phyloP scores from a whole-genome alignment of 2,113 vertebrate species.

The Rutilus rutilus region DNA sequence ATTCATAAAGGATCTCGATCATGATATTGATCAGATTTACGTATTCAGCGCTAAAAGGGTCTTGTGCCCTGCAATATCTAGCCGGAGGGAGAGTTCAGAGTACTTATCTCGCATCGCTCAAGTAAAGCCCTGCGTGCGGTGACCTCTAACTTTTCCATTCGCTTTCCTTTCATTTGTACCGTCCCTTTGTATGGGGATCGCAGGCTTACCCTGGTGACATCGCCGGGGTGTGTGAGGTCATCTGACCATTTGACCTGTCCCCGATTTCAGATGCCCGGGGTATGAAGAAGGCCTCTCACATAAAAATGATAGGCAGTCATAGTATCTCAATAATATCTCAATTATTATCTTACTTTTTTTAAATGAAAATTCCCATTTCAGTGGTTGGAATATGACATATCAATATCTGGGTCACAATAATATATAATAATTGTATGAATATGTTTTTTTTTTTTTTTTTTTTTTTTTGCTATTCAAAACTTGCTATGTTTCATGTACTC shows the following conservation, averaged over 20 bases:
- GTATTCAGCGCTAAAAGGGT: conserved; percentile 6
- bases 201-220: conserved; percentile 47
- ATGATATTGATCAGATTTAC: conserved; percentile 17
- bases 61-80: conserved; percentile 33
- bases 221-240: conserved; percentile 48
- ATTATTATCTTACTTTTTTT: neutral
- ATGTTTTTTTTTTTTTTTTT: no score
- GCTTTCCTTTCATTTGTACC: conserved; percentile 30
- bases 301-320: neutral
- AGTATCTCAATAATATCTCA: conserved; percentile 11
- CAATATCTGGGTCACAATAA: no score
- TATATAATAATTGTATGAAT: no score
- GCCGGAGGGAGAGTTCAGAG: conserved; percentile 41
- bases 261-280: neutral
- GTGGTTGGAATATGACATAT: no score
- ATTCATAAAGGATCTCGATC: neutral
- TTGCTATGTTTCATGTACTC: neutral
- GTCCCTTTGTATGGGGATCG: conserved; percentile 24
- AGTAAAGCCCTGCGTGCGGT: conserved; percentile 13
- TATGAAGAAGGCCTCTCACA: conserved; percentile 14
- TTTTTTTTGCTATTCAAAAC: neutral
- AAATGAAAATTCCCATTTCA: no score
- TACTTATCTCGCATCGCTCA: conserved; percentile 16
- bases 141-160: conserved; percentile 31
- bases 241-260: conserved; percentile 31